Evolutionary conservation across 2,888 invertebrate species (phyloP).

Genomic region (Cryptosula pallasiana): DNA sequence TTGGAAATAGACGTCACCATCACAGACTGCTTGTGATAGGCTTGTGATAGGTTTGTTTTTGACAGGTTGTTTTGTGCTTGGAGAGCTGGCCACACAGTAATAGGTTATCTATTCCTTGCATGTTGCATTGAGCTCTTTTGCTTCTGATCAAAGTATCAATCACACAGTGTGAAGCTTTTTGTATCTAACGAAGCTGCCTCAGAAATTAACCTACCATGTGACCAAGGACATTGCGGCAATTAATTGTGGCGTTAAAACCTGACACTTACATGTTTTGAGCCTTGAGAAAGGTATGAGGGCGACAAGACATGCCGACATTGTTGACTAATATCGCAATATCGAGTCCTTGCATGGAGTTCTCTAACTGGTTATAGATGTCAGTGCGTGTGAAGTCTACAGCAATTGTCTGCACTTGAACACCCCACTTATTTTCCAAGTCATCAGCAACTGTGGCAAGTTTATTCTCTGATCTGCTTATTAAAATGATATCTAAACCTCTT

Average conservation of each 20-base stretch:
- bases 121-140: too few relatives aligned
- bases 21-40: too few relatives aligned
- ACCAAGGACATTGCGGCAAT: too few relatives aligned
- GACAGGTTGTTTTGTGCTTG: too few relatives aligned
- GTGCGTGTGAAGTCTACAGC: neutral
- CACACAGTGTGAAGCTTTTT: too few relatives aligned
- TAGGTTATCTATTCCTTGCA: too few relatives aligned
- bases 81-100: too few relatives aligned
- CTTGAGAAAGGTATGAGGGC: neutral
- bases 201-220: too few relatives aligned
- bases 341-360: neutral
- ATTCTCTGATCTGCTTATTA: neutral
- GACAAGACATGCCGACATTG: neutral
- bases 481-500: constrained; percentile 6
- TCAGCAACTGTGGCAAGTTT: constrained; percentile 12
- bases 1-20: too few relatives aligned
- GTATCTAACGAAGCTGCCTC: too few relatives aligned
- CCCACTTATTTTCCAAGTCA: neutral
- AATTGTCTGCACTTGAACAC: neutral
- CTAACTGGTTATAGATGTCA: neutral
- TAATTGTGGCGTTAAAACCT: neutral
- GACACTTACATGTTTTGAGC: neutral
- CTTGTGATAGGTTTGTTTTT: too few relatives aligned
- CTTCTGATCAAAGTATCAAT: too few relatives aligned
- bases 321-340: neutral